A percentile compares a stretch with the other conserved stretches of the same genome.
Evolutionary conservation across 2,113 vertebrate genomes (phyloP).

Genomic region (Cygnus buccinator): DNA sequence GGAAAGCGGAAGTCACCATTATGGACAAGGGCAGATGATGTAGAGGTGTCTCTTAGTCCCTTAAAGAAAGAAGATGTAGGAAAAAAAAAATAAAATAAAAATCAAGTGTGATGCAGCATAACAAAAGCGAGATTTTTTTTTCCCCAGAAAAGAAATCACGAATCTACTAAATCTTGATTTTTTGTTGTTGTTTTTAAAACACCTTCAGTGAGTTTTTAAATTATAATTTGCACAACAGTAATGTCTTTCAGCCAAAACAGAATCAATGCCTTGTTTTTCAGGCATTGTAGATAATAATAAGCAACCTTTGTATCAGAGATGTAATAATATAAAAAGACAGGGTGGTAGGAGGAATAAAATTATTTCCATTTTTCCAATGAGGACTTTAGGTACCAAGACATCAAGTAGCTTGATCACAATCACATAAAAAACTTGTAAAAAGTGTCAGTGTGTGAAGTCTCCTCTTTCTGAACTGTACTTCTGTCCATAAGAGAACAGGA

Average conservation of each 20-base stretch:
- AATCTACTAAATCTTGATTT: not conserved
- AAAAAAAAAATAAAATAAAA: not conserved
- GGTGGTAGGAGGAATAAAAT: not conserved
- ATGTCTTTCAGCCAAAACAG: not conserved
- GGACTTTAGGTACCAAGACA: not conserved
- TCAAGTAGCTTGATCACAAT: not conserved
- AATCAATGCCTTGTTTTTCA: not conserved
- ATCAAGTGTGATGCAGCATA: not conserved
- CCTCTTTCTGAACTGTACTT: not conserved
- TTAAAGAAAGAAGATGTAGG: not conserved
- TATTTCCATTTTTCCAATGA: not conserved
- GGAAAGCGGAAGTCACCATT: no score
- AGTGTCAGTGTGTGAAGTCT: not conserved
- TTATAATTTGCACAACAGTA: not conserved
- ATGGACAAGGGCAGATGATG: no score
- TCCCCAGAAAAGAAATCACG: not conserved
- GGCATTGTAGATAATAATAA: not conserved
- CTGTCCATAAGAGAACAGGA: not conserved
- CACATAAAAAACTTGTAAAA: not conserved
- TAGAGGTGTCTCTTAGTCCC: no score
- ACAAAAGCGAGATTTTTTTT: not conserved
- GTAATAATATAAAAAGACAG: not conserved
- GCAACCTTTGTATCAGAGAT: not conserved
- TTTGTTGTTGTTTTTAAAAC: not conserved
- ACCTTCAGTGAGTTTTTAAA: not conserved